phyloP scores from a whole-genome alignment of 1,140 invertebrate species.

The Panagrolaimus sp. region DNA sequence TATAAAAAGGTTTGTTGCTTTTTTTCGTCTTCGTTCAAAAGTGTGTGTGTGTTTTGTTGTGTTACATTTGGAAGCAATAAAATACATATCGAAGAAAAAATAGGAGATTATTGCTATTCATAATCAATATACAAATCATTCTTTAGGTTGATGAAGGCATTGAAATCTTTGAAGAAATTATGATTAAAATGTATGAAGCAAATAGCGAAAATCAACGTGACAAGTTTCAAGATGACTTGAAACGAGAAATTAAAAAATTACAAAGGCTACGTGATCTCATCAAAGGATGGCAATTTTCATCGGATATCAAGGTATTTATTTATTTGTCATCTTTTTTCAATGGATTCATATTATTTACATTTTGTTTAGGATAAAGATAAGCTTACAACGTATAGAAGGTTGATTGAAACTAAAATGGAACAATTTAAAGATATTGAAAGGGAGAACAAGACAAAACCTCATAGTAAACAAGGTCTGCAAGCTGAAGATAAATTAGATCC shows the following conservation, averaged over 20 bases:
- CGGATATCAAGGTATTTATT: constrained; percentile 82
- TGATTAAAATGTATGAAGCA: constrained; percentile 73
- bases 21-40: constrained; percentile 14
- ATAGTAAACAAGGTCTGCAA: constrained; percentile 96
- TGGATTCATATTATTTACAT: neutral
- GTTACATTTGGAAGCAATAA: neutral
- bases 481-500: constrained; percentile 97
- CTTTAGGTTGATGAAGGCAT: constrained; percentile 59
- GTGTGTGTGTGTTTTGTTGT: constrained; percentile 8
- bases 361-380: constrained; percentile 58
- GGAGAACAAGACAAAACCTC: constrained; percentile 99
- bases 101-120: neutral
- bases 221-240: constrained; percentile 99
- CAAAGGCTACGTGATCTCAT: constrained; percentile 96
- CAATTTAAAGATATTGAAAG: constrained; percentile 97
- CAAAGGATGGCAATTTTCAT: constrained; percentile 98
- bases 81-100: neutral
- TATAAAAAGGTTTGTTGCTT: constrained; percentile 53
- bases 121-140: neutral
- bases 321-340: constrained; percentile 21
- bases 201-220: constrained; percentile 99
- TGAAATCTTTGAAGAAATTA: constrained; percentile 57
- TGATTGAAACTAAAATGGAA: constrained; percentile 86
- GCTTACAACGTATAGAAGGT: constrained; percentile 52
- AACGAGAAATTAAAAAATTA: constrained; percentile 99